Evolutionary conservation across 2,888 invertebrate genomes (phyloP).

Genomic region (Uropetala carovei): DNA sequence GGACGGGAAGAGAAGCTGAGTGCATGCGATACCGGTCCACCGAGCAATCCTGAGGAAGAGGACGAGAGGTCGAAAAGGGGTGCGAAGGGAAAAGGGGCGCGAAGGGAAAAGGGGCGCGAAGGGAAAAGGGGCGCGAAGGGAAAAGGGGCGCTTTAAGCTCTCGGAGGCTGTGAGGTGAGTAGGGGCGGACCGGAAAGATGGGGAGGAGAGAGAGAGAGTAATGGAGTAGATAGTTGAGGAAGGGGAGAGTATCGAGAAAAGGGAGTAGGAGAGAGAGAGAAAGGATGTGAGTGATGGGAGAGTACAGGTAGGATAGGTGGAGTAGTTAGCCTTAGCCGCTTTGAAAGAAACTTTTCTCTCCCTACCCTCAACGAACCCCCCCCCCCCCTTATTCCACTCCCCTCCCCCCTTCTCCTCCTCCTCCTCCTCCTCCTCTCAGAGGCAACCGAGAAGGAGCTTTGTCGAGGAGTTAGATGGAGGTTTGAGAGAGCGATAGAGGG

Average conservation of each 20-base stretch:
- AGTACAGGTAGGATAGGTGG: background rate
- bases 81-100: too few species aligned
- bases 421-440: background rate
- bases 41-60: too few species aligned
- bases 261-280: background rate
- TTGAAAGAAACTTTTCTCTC: conserved; percentile 29
- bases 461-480: background rate
- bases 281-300: background rate
- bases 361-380: background rate
- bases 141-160: too few species aligned
- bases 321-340: conserved; percentile 5
- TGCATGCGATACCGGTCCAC: background rate
- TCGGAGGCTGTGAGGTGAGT: background rate
- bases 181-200: background rate
- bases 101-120: too few species aligned
- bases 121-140: too few species aligned
- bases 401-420: background rate
- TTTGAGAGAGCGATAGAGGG: background rate
- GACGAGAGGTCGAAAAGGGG: too few species aligned
- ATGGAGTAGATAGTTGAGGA: too few species aligned
- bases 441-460: background rate
- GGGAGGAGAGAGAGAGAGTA: background rate
- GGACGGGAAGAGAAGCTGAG: background rate
- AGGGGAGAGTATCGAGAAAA: too few species aligned
- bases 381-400: background rate